Evolutionary conservation across 2,888 invertebrate species (phyloP).

Genomic region (Parnassius apollo): DNA sequence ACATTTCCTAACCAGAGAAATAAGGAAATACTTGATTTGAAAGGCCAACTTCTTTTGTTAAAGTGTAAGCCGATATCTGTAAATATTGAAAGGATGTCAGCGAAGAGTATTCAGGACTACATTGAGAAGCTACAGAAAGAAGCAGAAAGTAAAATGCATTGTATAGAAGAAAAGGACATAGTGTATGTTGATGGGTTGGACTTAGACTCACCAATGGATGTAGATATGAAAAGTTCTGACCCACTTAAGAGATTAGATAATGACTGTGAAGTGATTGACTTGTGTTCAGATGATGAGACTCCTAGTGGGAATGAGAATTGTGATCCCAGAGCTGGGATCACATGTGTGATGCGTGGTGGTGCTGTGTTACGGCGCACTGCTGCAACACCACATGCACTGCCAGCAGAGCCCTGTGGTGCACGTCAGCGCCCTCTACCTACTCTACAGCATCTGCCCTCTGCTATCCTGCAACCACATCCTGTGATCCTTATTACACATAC

Average conservation of each 20-base stretch:
- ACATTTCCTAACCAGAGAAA: slow-evolving; percentile 67
- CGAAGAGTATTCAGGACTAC: slow-evolving; percentile 64
- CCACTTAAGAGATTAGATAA: slow-evolving; percentile 57
- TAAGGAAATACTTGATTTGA: slow-evolving; percentile 65
- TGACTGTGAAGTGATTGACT: slow-evolving; percentile 83
- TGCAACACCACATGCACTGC: slow-evolving; percentile 63
- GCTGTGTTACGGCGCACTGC: slow-evolving; percentile 64
- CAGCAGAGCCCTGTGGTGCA: slow-evolving; percentile 71
- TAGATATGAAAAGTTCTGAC: slow-evolving; percentile 51
- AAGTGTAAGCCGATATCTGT: slow-evolving; percentile 76
- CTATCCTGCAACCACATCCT: slow-evolving; percentile 68
- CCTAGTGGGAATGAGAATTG: slow-evolving; percentile 67
- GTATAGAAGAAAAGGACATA: slow-evolving; percentile 60
- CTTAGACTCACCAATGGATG: slow-evolving; percentile 49
- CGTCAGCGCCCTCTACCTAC: slow-evolving; percentile 57
- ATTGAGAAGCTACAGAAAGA: slow-evolving; percentile 57
- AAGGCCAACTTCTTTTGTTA: slow-evolving; percentile 72
- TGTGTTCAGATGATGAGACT: slow-evolving; percentile 85
- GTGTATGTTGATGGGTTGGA: slow-evolving; percentile 69
- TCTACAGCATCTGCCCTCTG: slow-evolving; percentile 37
- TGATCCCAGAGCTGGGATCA: slow-evolving; percentile 65
- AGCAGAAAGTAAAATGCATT: slow-evolving; percentile 43
- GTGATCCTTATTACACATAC: slow-evolving; percentile 70
- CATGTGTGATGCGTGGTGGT: slow-evolving; percentile 67
- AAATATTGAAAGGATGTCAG: slow-evolving; percentile 63